Base-by-base conservation (phyloP, 2,113 vertebrate species). In the Epinephelus fuscoguttatus region DNA sequence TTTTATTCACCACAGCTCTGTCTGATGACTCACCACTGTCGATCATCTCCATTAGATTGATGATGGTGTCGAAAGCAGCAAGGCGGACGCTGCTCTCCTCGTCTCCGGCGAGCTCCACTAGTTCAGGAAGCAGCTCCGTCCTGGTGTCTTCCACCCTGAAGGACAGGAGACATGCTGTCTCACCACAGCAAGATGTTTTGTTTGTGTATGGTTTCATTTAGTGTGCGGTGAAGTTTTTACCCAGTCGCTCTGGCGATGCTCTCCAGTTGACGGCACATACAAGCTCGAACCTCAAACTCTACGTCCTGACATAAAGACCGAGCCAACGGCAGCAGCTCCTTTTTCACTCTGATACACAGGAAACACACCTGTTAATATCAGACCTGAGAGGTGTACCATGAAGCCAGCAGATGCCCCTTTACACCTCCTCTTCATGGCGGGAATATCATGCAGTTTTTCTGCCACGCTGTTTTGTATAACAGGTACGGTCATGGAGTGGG, bases 201-300 rank as follows among this genome's bases (percentile, higher is more conserved):
- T 18, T 17, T 30, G 21, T 23, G 19, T 68, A 66, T 19, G 10
- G 1, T 52, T 25, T 49, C 14, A 11, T 49, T 49, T 15, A 15
- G 47, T 19, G 91, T 64, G 30, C 45, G 10, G 2, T 42, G 9
- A 49, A 0, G 5, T 95, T 37, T 37, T 96, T 95, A 99, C 98
- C 97, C 97, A 78, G 96, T 89, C 75, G 96, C 97, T 87, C 96
- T 96, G 89, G 97, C 97, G 81, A 99, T 96, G 77, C 93, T 96
- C 93, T 99, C 98, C 92, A 99, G 93, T 19, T 99, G 97, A 61
- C 93, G 96, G 90, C 97, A 98, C 96, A 99, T 98, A 71, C 96
- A 98, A 77, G 96, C 96, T 90, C 97, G 96, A 60, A 99, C 97
- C 95, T 99, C 97, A 49, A 96, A 97, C 81, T 99, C 97, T 72